Conservation (phyloP, 2,113 vertebrate genomes). For the Carassius gibelio region DNA sequence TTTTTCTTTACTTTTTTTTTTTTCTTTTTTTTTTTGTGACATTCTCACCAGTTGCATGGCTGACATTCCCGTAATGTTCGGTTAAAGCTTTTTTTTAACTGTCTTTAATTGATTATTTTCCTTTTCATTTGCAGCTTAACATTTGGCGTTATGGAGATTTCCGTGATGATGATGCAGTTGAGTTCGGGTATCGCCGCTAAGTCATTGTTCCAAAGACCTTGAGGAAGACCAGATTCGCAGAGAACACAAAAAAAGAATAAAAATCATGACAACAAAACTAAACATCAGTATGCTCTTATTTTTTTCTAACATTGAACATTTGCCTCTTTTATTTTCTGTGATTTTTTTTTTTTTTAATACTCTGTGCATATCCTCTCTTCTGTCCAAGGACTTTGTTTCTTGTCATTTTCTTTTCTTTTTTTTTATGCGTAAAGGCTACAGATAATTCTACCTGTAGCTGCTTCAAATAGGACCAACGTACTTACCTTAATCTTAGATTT, state of each 20-base stretch:
- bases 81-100: background rate
- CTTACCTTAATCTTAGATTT: conserved; percentile 20
- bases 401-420: conserved; percentile 14
- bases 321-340: conserved; percentile 51
- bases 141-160: conserved; percentile 95
- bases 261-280: conserved; percentile 41
- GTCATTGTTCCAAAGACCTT: conserved; percentile 60
- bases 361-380: conserved; percentile 56
- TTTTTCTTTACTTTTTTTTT: background rate
- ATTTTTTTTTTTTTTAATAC: conserved; percentile 43
- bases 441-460: conserved; percentile 32
- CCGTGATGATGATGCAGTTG: conserved; percentile 86
- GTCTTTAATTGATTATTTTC: background rate
- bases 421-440: conserved; percentile 32
- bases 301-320: conserved; percentile 45
- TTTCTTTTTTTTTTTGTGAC: background rate
- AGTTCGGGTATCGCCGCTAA: conserved; percentile 88
- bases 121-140: conserved; percentile 79
- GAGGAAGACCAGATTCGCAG: conserved; percentile 50
- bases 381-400: conserved; percentile 24
- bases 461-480: conserved; percentile 51
- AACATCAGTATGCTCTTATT: conserved; percentile 65
- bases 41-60: background rate
- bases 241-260: conserved; percentile 37
- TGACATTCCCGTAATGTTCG: background rate